Evolutionary conservation across 2,113 vertebrate species (phyloP).

Genomic region (Circaetus cinerascens): DNA sequence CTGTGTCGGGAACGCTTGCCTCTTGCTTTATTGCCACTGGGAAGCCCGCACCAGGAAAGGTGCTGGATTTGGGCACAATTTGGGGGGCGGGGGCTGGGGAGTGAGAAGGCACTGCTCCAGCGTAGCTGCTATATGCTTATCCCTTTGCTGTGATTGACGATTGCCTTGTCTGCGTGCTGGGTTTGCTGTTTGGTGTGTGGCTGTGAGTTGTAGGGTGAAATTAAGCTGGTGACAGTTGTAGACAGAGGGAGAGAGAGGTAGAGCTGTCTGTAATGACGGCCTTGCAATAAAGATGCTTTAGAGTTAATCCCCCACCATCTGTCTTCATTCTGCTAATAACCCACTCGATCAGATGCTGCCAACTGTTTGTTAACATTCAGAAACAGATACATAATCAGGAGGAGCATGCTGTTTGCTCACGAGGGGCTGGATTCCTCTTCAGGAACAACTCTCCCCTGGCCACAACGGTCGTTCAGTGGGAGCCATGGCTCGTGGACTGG

Average conservation of each 20-base stretch:
- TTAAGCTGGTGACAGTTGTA: slow-evolving; percentile 25
- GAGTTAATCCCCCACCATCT: slow-evolving; percentile 72
- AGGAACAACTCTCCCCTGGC: neutral
- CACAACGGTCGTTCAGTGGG: accelerated
- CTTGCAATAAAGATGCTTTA: slow-evolving; percentile 52
- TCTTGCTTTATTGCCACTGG: accelerated
- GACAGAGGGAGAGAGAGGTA: neutral
- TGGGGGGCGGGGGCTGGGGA: neutral
- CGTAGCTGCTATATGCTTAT: accelerated
- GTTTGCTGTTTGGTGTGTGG: neutral
- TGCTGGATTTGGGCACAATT: neutral
- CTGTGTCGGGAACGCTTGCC: accelerated
- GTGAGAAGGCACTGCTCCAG: neutral
- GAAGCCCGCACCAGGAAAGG: neutral
- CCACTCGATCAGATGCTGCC: slow-evolving; percentile 69
- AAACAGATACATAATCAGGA: slow-evolving; percentile 67
- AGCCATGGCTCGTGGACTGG: neutral
- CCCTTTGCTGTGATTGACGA: neutral
- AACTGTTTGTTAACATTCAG: slow-evolving; percentile 72
- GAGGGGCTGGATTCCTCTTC: neutral
- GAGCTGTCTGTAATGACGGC: slow-evolving; percentile 34
- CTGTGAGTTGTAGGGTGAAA: neutral
- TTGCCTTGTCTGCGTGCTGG: accelerated
- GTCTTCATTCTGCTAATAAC: slow-evolving; percentile 75
- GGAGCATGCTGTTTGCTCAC: slow-evolving; percentile 39